Percentiles rank a stretch among this genome's conserved stretches.
Evolutionary conservation across 1,140 invertebrate genomes (phyloP).

Genomic region (Euwallacea similis): DNA sequence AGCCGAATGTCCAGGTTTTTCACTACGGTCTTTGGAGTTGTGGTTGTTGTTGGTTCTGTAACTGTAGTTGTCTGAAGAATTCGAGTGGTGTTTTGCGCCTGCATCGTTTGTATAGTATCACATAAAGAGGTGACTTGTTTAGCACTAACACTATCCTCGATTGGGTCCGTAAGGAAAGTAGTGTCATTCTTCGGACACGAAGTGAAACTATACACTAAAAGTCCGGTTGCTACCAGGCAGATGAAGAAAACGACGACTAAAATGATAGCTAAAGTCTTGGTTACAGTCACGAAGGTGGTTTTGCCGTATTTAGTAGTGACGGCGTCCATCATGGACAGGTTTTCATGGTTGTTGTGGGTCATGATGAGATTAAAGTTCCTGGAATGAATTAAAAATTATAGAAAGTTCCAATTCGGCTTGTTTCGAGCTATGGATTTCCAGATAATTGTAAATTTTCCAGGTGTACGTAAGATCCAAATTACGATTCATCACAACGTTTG

Average conservation of each 20-base stretch:
- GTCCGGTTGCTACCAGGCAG: constrained; percentile 40
- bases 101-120: too few species aligned
- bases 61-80: constrained; percentile 60
- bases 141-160: too few species aligned
- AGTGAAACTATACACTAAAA: constrained; percentile 41
- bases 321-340: constrained; percentile 40
- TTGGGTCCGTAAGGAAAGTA: background rate
- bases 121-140: too few species aligned
- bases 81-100: too few species aligned
- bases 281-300: constrained; percentile 39
- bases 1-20: constrained; percentile 62
- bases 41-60: constrained; percentile 68
- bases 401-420: too few species aligned
- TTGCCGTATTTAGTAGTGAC: constrained; percentile 40
- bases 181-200: constrained; percentile 28
- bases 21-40: constrained; percentile 58
- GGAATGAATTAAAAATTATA: background rate
- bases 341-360: constrained; percentile 42
- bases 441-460: too few species aligned
- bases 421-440: too few species aligned
- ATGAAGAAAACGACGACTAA: constrained; percentile 38
- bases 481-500: too few species aligned
- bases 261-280: constrained; percentile 40
- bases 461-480: too few species aligned
- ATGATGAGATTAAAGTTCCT: constrained; percentile 23